These are phyloP conservation scores for Salarias fasciatus DNA, from an alignment of 2,797 vertebrate species.

Conservation along the genomic window DNA sequence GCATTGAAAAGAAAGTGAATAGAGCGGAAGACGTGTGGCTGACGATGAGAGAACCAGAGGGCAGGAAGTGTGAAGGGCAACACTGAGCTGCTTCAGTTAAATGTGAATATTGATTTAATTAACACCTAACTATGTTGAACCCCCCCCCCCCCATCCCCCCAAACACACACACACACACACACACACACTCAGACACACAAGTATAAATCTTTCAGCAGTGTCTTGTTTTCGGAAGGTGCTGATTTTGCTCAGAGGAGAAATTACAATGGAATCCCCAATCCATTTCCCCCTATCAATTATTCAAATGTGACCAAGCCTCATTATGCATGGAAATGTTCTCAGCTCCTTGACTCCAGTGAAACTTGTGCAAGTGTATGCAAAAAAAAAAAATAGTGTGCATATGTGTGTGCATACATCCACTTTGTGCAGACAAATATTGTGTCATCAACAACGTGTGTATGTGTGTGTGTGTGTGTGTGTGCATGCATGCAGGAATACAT, in stretches of 20 bases:
- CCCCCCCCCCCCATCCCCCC: constrained; percentile 5
- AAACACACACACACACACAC: background rate
- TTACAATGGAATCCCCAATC: constrained; percentile 71
- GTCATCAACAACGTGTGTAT: constrained; percentile 17
- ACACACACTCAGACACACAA: background rate
- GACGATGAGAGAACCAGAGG: constrained; percentile 19
- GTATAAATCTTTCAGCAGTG: constrained; percentile 54
- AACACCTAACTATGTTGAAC: constrained; percentile 54
- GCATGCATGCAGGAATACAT: background rate
- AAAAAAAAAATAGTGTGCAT: background rate
- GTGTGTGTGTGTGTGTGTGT: background rate
- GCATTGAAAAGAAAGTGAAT: background rate
- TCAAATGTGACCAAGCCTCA: constrained; percentile 69
- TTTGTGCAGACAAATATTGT: constrained; percentile 8
- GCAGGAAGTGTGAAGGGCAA: constrained; percentile 48
- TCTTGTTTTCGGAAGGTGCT: constrained; percentile 67
- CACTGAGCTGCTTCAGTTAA: constrained; percentile 39
- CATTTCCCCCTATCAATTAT: constrained; percentile 74
- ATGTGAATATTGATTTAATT: constrained; percentile 67
- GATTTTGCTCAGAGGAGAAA: constrained; percentile 71
- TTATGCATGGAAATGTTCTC: constrained; percentile 65
- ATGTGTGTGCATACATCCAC: constrained; percentile 20
- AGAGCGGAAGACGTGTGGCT: constrained; percentile 18
- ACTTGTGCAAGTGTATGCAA: constrained; percentile 14
- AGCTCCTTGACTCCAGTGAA: constrained; percentile 32